phyloP scores from a whole-genome alignment of 37 sponge, comb jelly and placozoan species.

The Cliona cf. orientalis region DNA sequence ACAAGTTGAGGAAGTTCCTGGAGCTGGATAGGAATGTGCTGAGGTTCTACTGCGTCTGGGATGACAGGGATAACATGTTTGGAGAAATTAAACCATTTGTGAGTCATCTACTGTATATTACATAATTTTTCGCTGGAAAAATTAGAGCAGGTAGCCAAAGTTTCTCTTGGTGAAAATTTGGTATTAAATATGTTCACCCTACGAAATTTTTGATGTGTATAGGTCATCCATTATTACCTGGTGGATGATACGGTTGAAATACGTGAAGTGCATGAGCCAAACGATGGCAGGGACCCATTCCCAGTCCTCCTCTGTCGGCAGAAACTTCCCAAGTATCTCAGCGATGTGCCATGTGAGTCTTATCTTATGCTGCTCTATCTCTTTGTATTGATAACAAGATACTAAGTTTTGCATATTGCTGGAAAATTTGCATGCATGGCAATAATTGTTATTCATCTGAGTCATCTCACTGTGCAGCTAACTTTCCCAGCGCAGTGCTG shows the following conservation, averaged over 20 bases:
- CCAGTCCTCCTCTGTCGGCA: constrained; percentile 93
- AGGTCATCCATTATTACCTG: constrained; percentile 93
- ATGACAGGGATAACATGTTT: constrained; percentile 97
- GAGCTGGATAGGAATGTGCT: constrained; percentile 93
- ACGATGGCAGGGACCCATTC: constrained; percentile 96
- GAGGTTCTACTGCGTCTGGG: constrained; percentile 96
- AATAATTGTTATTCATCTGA: neutral
- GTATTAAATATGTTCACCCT: too few relatives aligned
- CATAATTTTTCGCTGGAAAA: too few relatives aligned
- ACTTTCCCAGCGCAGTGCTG: constrained; percentile 85
- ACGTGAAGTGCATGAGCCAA: constrained; percentile 90
- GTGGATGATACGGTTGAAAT: constrained; percentile 97
- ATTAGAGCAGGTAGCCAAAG: too few relatives aligned
- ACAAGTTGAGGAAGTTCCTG: constrained; percentile 96
- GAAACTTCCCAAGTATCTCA: constrained; percentile 83
- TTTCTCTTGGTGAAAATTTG: too few relatives aligned
- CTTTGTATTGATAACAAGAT: neutral
- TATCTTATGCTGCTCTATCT: neutral
- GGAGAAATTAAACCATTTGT: constrained; percentile 95
- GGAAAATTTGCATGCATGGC: neutral
- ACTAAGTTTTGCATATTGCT: too few relatives aligned
- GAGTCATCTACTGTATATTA: constrained; percentile 16
- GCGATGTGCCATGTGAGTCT: constrained; percentile 63
- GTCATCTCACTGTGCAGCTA: too few relatives aligned
- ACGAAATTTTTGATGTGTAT: neutral